Evolutionary conservation across 2,888 invertebrate genomes (phyloP).

Genomic region (Junonia oenone): DNA sequence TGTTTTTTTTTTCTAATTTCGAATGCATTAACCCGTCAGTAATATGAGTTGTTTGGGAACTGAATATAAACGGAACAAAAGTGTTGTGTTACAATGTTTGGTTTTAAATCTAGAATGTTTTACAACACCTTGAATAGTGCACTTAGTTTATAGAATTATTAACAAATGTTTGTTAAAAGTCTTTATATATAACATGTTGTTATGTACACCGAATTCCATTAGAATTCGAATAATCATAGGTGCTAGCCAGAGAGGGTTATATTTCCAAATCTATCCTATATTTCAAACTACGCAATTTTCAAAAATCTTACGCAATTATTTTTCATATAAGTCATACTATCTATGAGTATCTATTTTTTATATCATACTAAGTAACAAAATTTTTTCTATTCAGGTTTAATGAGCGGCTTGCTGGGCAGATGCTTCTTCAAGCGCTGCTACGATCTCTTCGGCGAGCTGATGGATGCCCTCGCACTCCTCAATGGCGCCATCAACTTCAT

Average conservation of each 20-base stretch:
- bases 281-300: no score
- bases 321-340: no score
- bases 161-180: no score
- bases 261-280: no score
- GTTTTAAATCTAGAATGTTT: background rate
- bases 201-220: no score
- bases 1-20: background rate
- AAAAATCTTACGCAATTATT: no score
- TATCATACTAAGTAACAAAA: no score
- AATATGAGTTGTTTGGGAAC: background rate
- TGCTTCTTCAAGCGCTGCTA: conserved; percentile 91
- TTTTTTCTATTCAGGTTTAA: conserved; percentile 57
- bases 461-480: conserved; percentile 93
- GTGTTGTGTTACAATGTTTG: background rate
- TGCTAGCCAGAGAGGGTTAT: no score
- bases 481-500: conserved; percentile 97
- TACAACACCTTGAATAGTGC: background rate
- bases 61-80: background rate
- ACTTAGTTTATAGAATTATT: background rate
- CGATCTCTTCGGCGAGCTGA: conserved; percentile 88
- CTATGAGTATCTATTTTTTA: no score
- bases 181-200: no score
- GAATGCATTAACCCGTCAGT: background rate
- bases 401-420: conserved; percentile 83
- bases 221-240: no score